Conservation (phyloP, 2,113 vertebrate species). For the Scolopax mira region DNA sequence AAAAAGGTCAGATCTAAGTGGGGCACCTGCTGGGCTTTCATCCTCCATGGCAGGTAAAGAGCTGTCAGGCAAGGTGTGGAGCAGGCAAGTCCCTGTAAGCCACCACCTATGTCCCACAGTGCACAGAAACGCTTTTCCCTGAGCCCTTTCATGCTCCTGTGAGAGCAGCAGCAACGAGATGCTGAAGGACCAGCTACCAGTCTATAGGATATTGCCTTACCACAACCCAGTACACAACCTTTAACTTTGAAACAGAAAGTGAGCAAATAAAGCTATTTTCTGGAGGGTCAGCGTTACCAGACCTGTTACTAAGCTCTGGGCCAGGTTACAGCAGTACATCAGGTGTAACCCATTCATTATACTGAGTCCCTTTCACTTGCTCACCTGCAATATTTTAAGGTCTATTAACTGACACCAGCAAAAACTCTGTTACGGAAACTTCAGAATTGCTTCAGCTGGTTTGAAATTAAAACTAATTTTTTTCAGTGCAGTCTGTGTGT, state of each 20-base stretch:
- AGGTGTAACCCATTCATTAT: not conserved
- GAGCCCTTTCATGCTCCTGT: not conserved
- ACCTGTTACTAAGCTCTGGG: no score
- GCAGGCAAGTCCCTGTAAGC: not conserved
- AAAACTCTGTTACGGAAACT: not conserved
- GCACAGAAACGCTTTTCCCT: not conserved
- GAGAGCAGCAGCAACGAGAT: not conserved
- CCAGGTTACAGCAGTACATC: not conserved
- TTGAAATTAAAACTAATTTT: not conserved
- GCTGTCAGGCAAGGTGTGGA: not conserved
- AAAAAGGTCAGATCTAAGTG: not conserved
- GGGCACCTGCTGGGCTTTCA: not conserved
- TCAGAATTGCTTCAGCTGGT: not conserved
- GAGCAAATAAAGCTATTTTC: not conserved
- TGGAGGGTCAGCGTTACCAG: no score
- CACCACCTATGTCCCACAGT: not conserved
- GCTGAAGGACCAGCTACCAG: not conserved
- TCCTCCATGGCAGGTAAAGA: not conserved
- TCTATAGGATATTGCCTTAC: not conserved
- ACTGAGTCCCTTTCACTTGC: not conserved
- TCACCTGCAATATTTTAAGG: not conserved
- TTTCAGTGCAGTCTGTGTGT: not conserved
- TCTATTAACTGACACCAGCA: not conserved
- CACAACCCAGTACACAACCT: not conserved
- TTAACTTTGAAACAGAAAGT: not conserved